Evolutionary conservation across 37 sponge, comb jelly and placozoan genomes (phyloP).

Genomic region (Oscarella lobularis): DNA sequence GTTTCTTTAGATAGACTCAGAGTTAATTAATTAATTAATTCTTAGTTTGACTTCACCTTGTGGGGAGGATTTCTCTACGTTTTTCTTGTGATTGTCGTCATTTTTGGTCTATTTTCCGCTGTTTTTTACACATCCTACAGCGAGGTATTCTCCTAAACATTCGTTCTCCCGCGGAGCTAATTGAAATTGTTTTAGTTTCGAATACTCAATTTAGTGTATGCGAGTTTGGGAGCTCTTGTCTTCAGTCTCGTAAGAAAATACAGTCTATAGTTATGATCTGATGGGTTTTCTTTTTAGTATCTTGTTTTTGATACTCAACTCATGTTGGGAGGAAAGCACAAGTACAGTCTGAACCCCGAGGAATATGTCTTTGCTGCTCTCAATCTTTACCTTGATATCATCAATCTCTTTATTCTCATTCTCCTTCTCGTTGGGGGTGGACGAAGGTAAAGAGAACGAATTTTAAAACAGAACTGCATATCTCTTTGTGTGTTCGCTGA

Average conservation of each 20-base stretch:
- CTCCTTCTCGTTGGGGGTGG: constrained; percentile 3
- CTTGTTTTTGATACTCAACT: constrained; percentile 22
- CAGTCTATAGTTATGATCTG: no score
- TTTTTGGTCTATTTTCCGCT: background rate
- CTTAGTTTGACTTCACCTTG: constrained; percentile 16
- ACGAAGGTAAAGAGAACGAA: no score
- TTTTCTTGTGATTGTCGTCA: constrained; percentile 8
- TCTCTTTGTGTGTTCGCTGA: no score
- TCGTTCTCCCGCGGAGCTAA: no score
- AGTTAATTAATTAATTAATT: background rate
- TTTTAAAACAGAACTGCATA: no score
- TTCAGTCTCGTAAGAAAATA: constrained; percentile 3
- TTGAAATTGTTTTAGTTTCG: background rate
- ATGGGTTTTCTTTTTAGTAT: background rate
- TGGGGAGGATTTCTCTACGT: constrained; percentile 13
- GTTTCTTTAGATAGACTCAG: background rate
- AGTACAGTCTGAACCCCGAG: constrained; percentile 7
- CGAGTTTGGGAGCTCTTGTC: constrained; percentile 10
- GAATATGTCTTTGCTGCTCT: constrained; percentile 31
- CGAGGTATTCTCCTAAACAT: no score
- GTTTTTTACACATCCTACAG: background rate
- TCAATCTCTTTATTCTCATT: constrained; percentile 13
- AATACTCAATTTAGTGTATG: constrained; percentile 13
- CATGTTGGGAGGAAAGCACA: constrained; percentile 15
- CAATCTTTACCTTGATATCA: constrained; percentile 25